Percentiles rank a stretch among this genome's conserved stretches.
phyloP scores from a whole-genome alignment of 2,888 invertebrate genomes.

The Dioctria rufipes region DNA sequence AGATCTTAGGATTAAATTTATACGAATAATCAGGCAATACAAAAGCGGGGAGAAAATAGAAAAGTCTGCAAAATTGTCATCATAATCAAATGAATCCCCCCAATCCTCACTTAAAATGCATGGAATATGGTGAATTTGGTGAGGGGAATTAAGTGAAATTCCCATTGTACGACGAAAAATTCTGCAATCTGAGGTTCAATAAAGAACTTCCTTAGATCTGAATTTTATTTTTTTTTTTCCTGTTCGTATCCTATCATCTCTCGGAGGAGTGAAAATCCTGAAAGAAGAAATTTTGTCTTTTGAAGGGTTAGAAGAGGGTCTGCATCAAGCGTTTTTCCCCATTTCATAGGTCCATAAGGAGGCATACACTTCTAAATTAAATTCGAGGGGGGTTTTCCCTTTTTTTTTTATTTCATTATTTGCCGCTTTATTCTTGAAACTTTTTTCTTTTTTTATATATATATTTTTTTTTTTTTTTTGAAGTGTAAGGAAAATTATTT shows the following conservation, averaged over 20 bases:
- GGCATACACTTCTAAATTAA: constrained; percentile 1
- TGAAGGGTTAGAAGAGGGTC: not conserved
- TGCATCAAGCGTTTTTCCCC: not conserved
- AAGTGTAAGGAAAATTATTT: not conserved
- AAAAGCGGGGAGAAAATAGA: too few relatives aligned
- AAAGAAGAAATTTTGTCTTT: not conserved
- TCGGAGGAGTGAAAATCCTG: not conserved
- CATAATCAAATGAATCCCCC: too few relatives aligned
- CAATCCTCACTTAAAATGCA: too few relatives aligned
- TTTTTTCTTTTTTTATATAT: too few relatives aligned
- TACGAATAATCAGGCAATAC: too few relatives aligned
- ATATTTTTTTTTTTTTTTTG: not conserved
- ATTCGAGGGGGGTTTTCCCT: not conserved
- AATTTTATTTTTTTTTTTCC: not conserved
- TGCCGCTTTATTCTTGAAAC: not conserved
- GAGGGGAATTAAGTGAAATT: too few relatives aligned
- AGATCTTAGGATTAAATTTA: too few relatives aligned
- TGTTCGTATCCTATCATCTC: not conserved
- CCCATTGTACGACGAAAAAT: too few relatives aligned
- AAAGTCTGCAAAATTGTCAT: too few relatives aligned
- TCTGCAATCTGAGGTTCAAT: too few relatives aligned
- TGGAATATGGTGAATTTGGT: too few relatives aligned
- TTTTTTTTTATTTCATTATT: not conserved
- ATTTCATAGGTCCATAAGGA: not conserved
- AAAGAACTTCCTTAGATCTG: not conserved